phyloP scores from a whole-genome alignment of 2,113 vertebrate species.

The Callaeas wilsoni region DNA sequence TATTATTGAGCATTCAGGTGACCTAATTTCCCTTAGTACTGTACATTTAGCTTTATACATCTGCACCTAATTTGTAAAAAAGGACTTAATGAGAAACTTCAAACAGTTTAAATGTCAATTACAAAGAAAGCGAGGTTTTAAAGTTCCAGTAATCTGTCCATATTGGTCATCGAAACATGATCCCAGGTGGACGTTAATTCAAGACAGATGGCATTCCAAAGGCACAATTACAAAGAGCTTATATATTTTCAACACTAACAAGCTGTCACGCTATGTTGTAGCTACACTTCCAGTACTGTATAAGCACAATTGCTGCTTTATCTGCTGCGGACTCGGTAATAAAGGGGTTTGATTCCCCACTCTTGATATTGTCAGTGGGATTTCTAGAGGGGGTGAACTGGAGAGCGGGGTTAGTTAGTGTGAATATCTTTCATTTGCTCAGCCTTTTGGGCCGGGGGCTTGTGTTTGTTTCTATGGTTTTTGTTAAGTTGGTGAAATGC shows the following conservation, averaged over 20 bases:
- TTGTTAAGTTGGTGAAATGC: not conserved
- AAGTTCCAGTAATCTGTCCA: constrained; percentile 83
- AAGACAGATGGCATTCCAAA: constrained; percentile 90
- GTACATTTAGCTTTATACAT: constrained; percentile 76
- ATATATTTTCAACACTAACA: constrained; percentile 81
- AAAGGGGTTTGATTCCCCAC: not conserved
- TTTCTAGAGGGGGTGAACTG: not conserved
- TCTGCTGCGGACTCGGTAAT: not conserved
- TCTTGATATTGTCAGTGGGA: not conserved
- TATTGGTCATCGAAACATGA: constrained; percentile 82
- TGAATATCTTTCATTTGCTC: not conserved
- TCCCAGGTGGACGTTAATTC: constrained; percentile 92
- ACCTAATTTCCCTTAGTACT: constrained; percentile 75
- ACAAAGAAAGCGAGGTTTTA: constrained; percentile 84
- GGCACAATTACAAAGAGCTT: constrained; percentile 82
- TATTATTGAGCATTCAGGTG: constrained; percentile 70
- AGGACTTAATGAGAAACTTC: constrained; percentile 88
- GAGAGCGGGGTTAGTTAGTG: not conserved
- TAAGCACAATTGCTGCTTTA: constrained; percentile 46
- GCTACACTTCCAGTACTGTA: constrained; percentile 52
- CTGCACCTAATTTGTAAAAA: constrained; percentile 83
- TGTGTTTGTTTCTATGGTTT: not conserved
- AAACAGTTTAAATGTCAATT: constrained; percentile 90
- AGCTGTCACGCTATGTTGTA: constrained; percentile 73
- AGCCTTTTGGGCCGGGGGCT: rapidly evolving